These are phyloP conservation scores for Gasteruption jaculator DNA, from an alignment of 2,888 invertebrate species.

Conservation along the genomic window DNA sequence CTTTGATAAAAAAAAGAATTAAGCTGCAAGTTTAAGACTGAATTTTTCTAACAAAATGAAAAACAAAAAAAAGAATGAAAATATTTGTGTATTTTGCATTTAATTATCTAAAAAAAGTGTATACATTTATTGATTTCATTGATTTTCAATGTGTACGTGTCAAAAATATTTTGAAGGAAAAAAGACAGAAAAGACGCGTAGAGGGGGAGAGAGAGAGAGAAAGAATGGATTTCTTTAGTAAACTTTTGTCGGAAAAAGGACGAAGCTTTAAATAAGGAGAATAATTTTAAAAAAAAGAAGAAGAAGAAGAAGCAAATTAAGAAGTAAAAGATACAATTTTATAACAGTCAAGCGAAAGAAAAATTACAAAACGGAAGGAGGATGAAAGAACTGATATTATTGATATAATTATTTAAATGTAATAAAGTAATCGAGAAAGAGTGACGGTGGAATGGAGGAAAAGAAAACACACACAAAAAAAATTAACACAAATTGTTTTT, in stretches of 20 bases:
- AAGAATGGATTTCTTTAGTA: neutral
- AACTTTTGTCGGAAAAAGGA: no score
- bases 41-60: no score
- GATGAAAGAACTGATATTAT: slow-evolving; percentile 57
- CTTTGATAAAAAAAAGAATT: no score
- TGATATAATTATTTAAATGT: slow-evolving; percentile 52
- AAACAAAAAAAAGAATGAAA: no score
- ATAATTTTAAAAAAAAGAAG: no score
- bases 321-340: slow-evolving; percentile 48
- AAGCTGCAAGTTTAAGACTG: no score
- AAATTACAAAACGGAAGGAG: no score
- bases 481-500: no score
- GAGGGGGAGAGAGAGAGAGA: slow-evolving; percentile 5
- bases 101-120: no score
- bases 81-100: no score
- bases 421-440: slow-evolving; percentile 1
- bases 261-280: slow-evolving; percentile 51
- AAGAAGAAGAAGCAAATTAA: no score
- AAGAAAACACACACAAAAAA: no score
- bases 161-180: neutral
- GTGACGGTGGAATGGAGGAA: slow-evolving; percentile 9
- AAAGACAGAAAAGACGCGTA: slow-evolving; percentile 11
- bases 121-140: slow-evolving; percentile 17
- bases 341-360: slow-evolving; percentile 47
- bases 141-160: slow-evolving; percentile 6